Evolutionary conservation across 1,140 invertebrate genomes (phyloP), one percentile per base, ranked within the genome.

Genomic region (Metaphire vulgaris): DNA sequence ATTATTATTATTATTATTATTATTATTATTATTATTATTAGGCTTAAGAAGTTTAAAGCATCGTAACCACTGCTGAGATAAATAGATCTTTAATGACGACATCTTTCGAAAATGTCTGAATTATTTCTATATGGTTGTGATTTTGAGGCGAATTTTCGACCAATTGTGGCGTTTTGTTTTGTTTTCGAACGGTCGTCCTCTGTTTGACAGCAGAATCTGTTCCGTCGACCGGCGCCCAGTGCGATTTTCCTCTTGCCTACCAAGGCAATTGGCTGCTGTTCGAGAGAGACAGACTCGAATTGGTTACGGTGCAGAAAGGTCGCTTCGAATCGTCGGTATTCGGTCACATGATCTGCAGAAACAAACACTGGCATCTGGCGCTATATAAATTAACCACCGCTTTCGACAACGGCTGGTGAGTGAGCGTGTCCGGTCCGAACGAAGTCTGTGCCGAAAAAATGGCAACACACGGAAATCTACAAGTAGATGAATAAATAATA

Each of bases 211-310:
- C 69, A 77, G 76, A 69, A 26, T 21, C 66, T 21, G 30, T 74
- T 71, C 28, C 41, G 15, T 68, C 72, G 2, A 29, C 72, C 21
- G 16, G 66, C 21, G 16, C 76, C 29, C 64, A 74, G 31, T 77
- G 76, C 30, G 33, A 41, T 26, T 77, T 77, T 41, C 72, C 76
- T 29, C 30, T 41, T n/a, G 28, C 65, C 26, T 74, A 68, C 68
- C 72, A 77, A 26, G 76, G 76, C 15, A 66, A 77, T 28, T 77
- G 76, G 76, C 31, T 77, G 56, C 32, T 74, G 26, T 77, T 77
- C 65, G 68, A 67, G 14, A 28, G 34, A 0, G 32, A 32, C 32
- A 29, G 76, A 26, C 15, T 33, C n/a, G 76, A 77, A 32, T 33
- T 29, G 0, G 72, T 77, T 28, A 69, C 32, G 56, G 74, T 77